These are phyloP conservation scores for Cottus gobio DNA, from an alignment of 2,113 vertebrate genomes.

Conservation along the genomic window DNA sequence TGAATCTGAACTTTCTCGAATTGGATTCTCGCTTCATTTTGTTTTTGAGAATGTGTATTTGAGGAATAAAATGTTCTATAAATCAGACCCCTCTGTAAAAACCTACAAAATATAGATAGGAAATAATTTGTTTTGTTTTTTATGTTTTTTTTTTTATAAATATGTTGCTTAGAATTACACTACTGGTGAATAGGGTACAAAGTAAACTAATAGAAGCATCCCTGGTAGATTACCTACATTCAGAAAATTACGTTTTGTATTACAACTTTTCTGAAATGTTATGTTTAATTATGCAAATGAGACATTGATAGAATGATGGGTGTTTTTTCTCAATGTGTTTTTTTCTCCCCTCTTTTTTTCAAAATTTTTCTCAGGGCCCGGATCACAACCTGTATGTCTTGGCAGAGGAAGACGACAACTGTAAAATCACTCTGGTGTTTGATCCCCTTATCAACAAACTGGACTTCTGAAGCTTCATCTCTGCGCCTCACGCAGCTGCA, in stretches of 20 bases:
- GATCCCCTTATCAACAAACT: constrained; percentile 8
- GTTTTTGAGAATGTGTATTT: not conserved
- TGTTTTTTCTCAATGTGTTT: not conserved
- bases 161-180: not conserved
- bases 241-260: not conserved
- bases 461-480: not conserved
- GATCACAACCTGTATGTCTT: constrained; percentile 1
- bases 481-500: not conserved
- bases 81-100: too few relatives aligned
- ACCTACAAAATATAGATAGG: too few relatives aligned
- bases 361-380: constrained; percentile 14
- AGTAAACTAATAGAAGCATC: not conserved
- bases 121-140: too few relatives aligned
- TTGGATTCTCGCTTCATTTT: not conserved
- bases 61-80: not conserved
- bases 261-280: not conserved
- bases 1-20: not conserved
- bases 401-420: constrained; percentile 34
- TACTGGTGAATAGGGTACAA: too few relatives aligned
- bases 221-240: too few relatives aligned
- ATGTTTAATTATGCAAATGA: not conserved
- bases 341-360: not conserved
- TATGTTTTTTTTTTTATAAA: too few relatives aligned
- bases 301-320: not conserved
- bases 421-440: constrained; percentile 47